phyloP scores from a whole-genome alignment of 2,888 invertebrate genomes.

The Eutolmus rufibarbis region DNA sequence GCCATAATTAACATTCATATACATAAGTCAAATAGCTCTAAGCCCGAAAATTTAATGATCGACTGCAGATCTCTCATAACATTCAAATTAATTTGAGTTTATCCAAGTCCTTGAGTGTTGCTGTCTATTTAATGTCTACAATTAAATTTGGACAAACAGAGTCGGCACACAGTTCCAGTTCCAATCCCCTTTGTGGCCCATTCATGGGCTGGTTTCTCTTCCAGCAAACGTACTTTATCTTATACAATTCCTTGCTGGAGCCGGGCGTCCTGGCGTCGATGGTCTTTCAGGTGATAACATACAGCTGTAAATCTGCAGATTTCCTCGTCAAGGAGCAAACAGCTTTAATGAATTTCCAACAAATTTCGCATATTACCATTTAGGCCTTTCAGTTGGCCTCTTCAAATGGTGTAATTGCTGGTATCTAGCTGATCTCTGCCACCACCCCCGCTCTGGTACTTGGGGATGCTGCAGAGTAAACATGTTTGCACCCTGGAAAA shows the following conservation, averaged over 20 bases:
- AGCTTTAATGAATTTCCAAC: constrained; percentile 47
- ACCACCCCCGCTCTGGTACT: neutral
- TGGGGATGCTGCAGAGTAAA: neutral
- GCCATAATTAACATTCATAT: neutral
- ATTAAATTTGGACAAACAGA: constrained; percentile 19
- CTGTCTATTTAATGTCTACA: neutral
- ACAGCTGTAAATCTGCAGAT: constrained; percentile 6
- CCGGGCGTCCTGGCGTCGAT: neutral
- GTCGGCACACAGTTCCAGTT: neutral
- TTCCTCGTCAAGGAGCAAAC: constrained; percentile 31
- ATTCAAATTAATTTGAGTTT: neutral
- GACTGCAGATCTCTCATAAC: neutral
- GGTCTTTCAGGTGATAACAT: constrained; percentile 21
- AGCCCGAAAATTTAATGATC: neutral
- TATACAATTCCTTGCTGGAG: neutral
- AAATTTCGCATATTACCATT: constrained; percentile 47
- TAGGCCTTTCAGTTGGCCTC: constrained; percentile 27
- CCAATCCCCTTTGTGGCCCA: neutral
- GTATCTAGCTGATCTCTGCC: neutral
- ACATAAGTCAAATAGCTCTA: neutral
- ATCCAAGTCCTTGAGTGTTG: neutral
- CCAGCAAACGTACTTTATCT: neutral
- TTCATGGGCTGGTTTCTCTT: neutral
- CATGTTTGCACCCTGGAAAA: neutral
- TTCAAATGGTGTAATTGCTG: constrained; percentile 12